Evolutionary conservation across 1,140 invertebrate genomes (phyloP).

Genomic region (Meteorus sp.): DNA sequence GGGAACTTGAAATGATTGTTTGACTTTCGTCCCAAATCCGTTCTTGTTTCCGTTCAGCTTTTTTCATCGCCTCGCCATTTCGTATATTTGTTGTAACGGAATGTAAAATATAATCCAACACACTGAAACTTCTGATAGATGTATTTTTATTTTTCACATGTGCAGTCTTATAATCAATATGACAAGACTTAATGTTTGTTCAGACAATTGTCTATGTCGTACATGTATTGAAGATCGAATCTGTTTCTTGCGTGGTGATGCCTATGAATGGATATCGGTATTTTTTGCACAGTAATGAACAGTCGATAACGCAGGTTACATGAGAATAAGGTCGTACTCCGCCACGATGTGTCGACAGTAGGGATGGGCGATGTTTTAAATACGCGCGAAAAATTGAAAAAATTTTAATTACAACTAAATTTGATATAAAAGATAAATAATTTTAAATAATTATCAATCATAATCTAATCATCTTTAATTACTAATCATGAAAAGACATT

Average conservation of each 20-base stretch:
- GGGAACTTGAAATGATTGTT: slow-evolving; percentile 99
- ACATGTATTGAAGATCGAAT: too few relatives aligned
- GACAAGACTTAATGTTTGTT: neutral
- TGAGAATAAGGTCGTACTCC: neutral
- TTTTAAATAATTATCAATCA: too few relatives aligned
- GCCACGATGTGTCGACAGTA: neutral
- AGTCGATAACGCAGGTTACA: slow-evolving; percentile 7
- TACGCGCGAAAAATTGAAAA: neutral
- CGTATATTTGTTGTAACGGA: slow-evolving; percentile 15
- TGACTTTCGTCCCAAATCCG: slow-evolving; percentile 58
- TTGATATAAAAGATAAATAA: too few relatives aligned
- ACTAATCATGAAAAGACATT: too few relatives aligned
- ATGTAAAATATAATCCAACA: slow-evolving; percentile 20
- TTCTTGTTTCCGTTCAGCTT: slow-evolving; percentile 18
- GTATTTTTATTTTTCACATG: too few relatives aligned
- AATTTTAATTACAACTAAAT: neutral
- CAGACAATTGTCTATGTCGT: too few relatives aligned
- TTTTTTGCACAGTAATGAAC: neutral
- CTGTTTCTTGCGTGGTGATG: too few relatives aligned
- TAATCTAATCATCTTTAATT: too few relatives aligned
- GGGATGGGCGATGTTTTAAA: neutral
- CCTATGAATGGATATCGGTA: neutral
- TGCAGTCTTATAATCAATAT: neutral
- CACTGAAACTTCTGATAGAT: neutral
- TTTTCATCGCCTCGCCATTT: slow-evolving; percentile 9